A percentile compares a stretch with the other conserved stretches of the same genome.
phyloP scores from a whole-genome alignment of 2,113 vertebrate species.

The Pan troglodytes region NHGRI_mPanTro3-v2.1_pri NC_072403.2:145707001-145707500 shows the following conservation, averaged over 20 bases:
- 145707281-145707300: background rate
- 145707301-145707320: background rate
- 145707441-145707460: background rate
- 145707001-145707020: background rate
- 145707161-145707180: background rate
- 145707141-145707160: background rate
- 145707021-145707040: background rate
- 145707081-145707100: background rate
- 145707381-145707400: background rate
- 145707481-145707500: background rate
- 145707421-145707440: background rate
- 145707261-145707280: background rate
- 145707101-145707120: background rate
- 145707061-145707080: background rate
- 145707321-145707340: background rate
- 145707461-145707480: background rate
- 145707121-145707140: background rate
- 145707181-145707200: background rate
- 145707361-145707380: background rate
- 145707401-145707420: background rate
- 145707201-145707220: background rate
- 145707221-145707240: constrained; percentile 15
- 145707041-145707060: background rate
- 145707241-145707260: background rate
- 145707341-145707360: background rate